Evolutionary conservation across 2,888 invertebrate genomes (phyloP), one percentile per base, ranked within the genome.

Genomic region (Amphipoea lucens): DNA sequence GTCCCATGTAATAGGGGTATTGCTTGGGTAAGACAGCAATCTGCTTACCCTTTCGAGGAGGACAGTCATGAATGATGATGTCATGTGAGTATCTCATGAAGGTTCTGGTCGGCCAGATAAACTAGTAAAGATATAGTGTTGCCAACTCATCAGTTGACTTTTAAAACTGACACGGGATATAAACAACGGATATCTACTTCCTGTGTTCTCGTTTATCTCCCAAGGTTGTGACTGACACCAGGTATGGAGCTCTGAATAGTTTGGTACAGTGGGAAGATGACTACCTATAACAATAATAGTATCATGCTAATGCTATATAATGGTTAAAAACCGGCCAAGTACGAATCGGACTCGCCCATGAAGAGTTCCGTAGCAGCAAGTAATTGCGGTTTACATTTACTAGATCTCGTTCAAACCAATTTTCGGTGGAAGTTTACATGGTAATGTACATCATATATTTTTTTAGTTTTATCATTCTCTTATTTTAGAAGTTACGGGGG

Each of bases 121-220:
- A 45, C 23, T 7, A 23, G 40, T 40, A 65, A 36, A 51, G 36
- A 29, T 36, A 11, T 12, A 78, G 42, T 74, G 63, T 40, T 54
- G 65, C 42, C 42, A 73, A 42, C 65, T 62, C 72, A 66, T 70
- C 54, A 74, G 62, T 83, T 78, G 63, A 54, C 17, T 70, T 76
- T 60, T 60, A 73, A 42, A 70, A 68, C 63, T 63, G 48, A 68
- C 45, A 20, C 72, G 75, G 45, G 65, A 70, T 81, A 76, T 73
- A 76, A 76, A 85, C 81, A 81, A 45, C 83, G 85, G 85, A 83
- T 76, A 81, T 85, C 57, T 63, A 73, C 69, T 73, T 83, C 85
- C 83, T 85, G 85, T n/a, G 76, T 20, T 69, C 65, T 66, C 60
- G 45, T 81, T 75, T 70, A 81, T 85, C 75, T 83, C 14, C 57